Conservation (phyloP, 2,797 vertebrate genomes). For the Oreochromis grahami region DNA sequence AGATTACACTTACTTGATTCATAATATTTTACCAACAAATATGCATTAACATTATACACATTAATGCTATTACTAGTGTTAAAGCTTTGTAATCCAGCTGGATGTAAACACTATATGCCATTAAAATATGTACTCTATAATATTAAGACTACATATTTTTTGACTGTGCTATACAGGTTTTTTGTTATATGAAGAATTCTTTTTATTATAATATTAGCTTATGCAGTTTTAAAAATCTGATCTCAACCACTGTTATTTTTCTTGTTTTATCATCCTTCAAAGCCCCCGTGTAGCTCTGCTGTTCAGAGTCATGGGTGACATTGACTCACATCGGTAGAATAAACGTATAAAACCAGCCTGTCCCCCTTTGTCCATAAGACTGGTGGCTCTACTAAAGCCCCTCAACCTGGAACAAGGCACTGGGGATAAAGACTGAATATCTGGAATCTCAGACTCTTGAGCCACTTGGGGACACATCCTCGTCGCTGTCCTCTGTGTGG, state of each 20-base stretch:
- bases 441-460: conserved; percentile 40
- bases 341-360: conserved; percentile 29
- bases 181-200: not conserved
- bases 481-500: conserved; percentile 31
- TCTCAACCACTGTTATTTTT: not conserved
- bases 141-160: not conserved
- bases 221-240: not conserved
- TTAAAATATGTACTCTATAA: not conserved
- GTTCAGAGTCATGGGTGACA: not conserved
- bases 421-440: conserved; percentile 48
- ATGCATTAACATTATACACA: not conserved
- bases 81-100: not conserved
- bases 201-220: not conserved
- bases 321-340: conserved; percentile 20
- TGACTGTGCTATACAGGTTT: not conserved
- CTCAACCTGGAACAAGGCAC: conserved; percentile 17
- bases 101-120: not conserved
- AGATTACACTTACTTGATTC: not conserved
- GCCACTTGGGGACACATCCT: conserved; percentile 61
- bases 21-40: not conserved
- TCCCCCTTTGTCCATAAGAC: conserved; percentile 25
- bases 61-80: not conserved
- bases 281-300: not conserved
- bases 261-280: not conserved
- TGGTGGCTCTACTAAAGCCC: conserved; percentile 33